Percentiles rank a stretch among this genome's conserved stretches.
Evolutionary conservation across 2,888 invertebrate species (phyloP).

Genomic region (Rhagonycha lutea): DNA sequence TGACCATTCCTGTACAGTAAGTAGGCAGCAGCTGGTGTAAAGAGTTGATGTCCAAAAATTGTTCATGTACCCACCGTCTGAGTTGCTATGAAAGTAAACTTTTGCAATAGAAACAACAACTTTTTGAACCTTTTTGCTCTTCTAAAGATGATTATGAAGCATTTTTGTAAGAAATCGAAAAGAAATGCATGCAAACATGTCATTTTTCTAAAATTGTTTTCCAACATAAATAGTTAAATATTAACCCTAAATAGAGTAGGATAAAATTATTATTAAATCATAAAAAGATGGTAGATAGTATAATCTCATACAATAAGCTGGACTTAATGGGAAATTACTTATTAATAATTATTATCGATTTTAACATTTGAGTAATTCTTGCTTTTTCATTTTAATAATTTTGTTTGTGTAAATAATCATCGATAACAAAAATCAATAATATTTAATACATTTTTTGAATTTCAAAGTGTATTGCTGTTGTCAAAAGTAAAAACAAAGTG

Average conservation of each 20-base stretch:
- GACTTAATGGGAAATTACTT: background rate
- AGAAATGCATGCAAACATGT: background rate
- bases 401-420: background rate
- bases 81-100: background rate
- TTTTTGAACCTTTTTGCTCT: background rate
- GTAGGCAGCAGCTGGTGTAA: background rate
- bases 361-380: background rate
- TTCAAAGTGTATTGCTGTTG: no score
- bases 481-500: no score
- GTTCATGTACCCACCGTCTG: background rate
- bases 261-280: background rate
- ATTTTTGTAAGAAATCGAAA: no score
- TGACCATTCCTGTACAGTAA: background rate
- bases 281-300: background rate
- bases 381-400: background rate
- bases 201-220: background rate
- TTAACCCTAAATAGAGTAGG: background rate
- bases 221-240: background rate
- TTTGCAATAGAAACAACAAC: background rate
- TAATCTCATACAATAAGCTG: background rate
- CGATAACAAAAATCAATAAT: no score
- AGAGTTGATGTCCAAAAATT: background rate
- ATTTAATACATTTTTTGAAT: no score
- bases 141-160: no score
- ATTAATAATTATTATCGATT: background rate